Base-by-base conservation (phyloP, 1,140 invertebrate genomes). In the Galleria mellonella region DNA sequence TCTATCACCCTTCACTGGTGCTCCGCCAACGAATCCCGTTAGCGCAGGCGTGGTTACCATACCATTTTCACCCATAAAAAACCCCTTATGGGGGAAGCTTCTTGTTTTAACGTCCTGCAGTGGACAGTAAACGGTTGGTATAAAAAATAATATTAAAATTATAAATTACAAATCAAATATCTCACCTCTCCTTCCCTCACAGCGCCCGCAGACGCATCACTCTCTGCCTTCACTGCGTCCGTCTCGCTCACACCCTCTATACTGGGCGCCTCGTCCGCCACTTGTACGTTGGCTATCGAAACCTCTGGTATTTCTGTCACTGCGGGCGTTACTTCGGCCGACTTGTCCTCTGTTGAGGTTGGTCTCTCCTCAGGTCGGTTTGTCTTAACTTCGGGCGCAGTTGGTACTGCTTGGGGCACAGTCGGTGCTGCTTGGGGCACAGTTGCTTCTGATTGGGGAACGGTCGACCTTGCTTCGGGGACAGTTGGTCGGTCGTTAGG, bases 301-400 rank as follows among this genome's bases (percentile, higher is more conserved):
- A 15, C 9, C 35, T 37, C 14, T 8, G 32, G 1, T 4, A 13
- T 35, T 39, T 23, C 10, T n/a, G 14, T 0, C 35, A 15, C 35
- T 23, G 35, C 9, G 4, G 11, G 35, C 9, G 14, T 37, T 28
- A 27, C 35, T 17, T 15, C 6, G 2, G 2, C 2, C 8, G 9
- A 1, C 2, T 2, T 9, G 2, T 31, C 30, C 8, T 9, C 8
- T 4, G 32, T 2, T 12, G 32, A 2, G 35, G 15, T 9, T 32
- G 9, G 43, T 11, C 28, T 23, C 7, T 32, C 31, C 32, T 43
- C 36, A 29, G 42, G 9, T 13, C 23, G 2, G 10, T 51, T 51
- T 15, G 29, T 35, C 10, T 47, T 41, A 0, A 50, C 53, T 13
- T 50, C 52, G 40, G 39, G 5, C 12, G n/a, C 27, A 31, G 17